Evolutionary conservation across 1,140 invertebrate species (phyloP).

Genomic region (Bombus soroeensis): DNA sequence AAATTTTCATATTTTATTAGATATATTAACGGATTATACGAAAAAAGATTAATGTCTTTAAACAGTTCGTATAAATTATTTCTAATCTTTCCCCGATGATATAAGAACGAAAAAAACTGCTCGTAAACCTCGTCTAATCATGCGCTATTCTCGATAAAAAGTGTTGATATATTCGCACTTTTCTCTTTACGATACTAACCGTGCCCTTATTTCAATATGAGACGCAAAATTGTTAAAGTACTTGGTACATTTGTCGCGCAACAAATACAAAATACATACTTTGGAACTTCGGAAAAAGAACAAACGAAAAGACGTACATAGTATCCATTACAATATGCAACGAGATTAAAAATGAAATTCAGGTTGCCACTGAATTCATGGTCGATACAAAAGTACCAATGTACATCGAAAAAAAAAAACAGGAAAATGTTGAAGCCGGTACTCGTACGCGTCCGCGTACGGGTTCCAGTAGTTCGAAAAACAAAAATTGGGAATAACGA

Average conservation of each 20-base stretch:
- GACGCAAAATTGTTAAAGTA: background rate
- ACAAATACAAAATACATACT: no score
- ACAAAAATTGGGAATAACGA: conserved; percentile 42
- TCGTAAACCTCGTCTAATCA: no score
- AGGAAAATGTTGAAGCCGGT: background rate
- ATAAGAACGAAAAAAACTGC: background rate
- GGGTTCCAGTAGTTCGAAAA: background rate
- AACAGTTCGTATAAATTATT: background rate
- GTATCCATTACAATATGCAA: no score
- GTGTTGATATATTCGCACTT: no score
- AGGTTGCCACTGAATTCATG: background rate
- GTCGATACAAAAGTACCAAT: background rate
- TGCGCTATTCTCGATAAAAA: no score
- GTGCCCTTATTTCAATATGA: background rate
- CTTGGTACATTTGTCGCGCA: no score
- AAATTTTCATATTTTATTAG: background rate
- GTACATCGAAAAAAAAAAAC: background rate
- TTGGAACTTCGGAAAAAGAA: background rate
- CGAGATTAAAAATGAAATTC: background rate
- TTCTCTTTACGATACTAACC: no score
- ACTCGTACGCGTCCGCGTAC: background rate
- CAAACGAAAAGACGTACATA: background rate
- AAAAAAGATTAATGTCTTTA: background rate
- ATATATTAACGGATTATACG: background rate
- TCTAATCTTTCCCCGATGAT: background rate